These are phyloP conservation scores for Bemisia tabaci DNA, from an alignment of 1,140 invertebrate species.

Conservation along the genomic window DNA sequence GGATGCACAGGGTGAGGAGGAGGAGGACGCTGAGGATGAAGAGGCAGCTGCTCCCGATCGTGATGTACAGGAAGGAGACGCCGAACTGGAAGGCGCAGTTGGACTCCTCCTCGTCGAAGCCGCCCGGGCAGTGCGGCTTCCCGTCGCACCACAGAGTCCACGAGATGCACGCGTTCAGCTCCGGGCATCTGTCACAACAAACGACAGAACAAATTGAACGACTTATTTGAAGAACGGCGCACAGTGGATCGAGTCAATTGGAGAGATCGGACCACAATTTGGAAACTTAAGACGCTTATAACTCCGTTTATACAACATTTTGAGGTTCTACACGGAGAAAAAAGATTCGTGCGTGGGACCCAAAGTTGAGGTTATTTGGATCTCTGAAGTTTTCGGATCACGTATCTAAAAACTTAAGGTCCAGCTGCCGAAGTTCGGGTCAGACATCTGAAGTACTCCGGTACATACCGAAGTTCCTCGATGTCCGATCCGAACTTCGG, in stretches of 20 bases:
- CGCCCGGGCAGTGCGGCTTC: conserved; percentile 52
- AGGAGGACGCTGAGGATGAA: neutral
- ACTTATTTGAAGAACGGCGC: neutral
- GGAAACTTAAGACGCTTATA: too few relatives aligned
- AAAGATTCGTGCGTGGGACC: neutral
- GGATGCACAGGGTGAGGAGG: neutral
- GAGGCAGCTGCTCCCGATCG: neutral
- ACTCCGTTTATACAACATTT: too few relatives aligned
- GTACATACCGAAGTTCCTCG: too few relatives aligned
- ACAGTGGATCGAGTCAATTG: too few relatives aligned
- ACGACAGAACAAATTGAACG: neutral
- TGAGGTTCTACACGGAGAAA: conserved; percentile 1
- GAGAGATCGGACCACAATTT: too few relatives aligned
- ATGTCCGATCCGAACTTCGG: too few relatives aligned
- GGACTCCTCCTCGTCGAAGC: conserved; percentile 51
- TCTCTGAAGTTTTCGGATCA: too few relatives aligned
- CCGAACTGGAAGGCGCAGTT: conserved; percentile 57
- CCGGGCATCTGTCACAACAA: conserved; percentile 53
- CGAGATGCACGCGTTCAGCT: conserved; percentile 66
- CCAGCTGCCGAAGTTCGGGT: too few relatives aligned
- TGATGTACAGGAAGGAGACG: neutral
- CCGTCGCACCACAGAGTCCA: conserved; percentile 59
- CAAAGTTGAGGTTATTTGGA: too few relatives aligned
- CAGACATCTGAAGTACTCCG: too few relatives aligned
- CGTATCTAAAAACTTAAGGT: too few relatives aligned